Evolutionary conservation across 2,797 vertebrate genomes (phyloP), one percentile per base, ranked within the genome.

Genomic region (Syndactyla subalaris): DNA sequence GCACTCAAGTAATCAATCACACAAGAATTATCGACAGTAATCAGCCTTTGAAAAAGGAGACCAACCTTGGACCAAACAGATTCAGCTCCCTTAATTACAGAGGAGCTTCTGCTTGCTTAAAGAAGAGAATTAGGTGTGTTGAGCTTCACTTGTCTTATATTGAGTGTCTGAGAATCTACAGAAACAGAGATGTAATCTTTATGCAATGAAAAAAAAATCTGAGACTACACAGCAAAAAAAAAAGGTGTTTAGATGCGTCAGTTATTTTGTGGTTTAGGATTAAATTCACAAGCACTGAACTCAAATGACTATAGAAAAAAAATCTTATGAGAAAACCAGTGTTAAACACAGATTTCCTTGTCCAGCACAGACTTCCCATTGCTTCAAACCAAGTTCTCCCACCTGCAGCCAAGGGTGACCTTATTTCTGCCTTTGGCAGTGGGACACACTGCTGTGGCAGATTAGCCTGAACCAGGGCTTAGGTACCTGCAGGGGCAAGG

Each of bases 41-140:
- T 73, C 63, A 55, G 34, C 79, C 77, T 92, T 54, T 85, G 94
- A 94, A 88, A 94, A 1, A 54, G 45, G 71, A 92, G 48, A 85
- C 41, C 57, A 81, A 81, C 55, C 79, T 82, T 70, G 55, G 76
- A 79, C 67, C 85, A 87, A 52, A 93, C 5, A 55, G 80, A 65
- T 79, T 93, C 32, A 67, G 51, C 55, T 73, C 49, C 66, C 73
- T 58, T 90, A 84, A 88, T 92, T 92, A 80, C 32, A 78, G 58
- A 66, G 73, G 48, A 88, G 59, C 45, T 89, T 92, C 88, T 90
- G 88, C 51, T 73, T 70, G 22, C 39, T 85, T 77, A 67, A 71
- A 90, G 27, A 14, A 34, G 48, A 92, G 76, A 79, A 77, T 79
- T 48, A 71, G 30, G 27, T 82, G 36, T 58, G 23, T 66, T 87